A percentile compares a stretch with the other conserved stretches of the same genome.
phyloP scores from a whole-genome alignment of 2,113 vertebrate species.

The Hypocryptadius cinnamomeus region DNA sequence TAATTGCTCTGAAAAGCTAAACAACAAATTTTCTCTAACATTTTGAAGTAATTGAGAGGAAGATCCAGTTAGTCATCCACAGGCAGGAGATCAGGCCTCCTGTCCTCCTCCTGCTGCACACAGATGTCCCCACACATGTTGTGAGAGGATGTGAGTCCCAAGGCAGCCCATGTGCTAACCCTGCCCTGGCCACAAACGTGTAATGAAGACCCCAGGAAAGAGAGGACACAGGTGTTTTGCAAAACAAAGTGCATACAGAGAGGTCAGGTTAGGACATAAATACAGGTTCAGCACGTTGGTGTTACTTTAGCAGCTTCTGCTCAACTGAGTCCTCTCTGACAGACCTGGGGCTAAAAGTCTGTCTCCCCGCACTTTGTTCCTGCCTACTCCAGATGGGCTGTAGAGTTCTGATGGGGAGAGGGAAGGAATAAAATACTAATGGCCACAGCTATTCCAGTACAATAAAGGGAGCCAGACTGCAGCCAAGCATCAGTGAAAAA shows the following conservation, averaged over 20 bases:
- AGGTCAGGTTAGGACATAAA: neutral
- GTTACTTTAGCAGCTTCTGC: neutral
- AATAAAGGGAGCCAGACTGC: neutral
- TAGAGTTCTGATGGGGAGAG: accelerated
- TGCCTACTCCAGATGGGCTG: neutral
- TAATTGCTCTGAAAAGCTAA: neutral
- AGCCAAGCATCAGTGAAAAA: neutral
- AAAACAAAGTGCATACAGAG: neutral
- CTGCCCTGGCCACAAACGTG: accelerated
- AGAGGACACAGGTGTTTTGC: neutral
- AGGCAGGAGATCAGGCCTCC: neutral
- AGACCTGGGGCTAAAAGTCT: neutral
- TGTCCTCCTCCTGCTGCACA: neutral
- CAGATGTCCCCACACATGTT: too few relatives aligned
- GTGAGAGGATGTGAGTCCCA: neutral
- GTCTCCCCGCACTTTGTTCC: neutral
- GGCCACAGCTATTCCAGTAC: neutral
- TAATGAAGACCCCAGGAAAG: neutral
- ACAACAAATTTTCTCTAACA: neutral
- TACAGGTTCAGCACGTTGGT: accelerated
- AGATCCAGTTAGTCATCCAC: neutral
- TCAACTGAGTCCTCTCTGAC: neutral
- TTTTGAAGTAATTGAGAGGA: neutral
- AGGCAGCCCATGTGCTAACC: neutral
- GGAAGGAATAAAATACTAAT: neutral